A percentile compares a stretch with the other conserved stretches of the same genome.
phyloP scores from a whole-genome alignment of 2,888 invertebrate genomes.

The Phytoseiulus persimilis region DNA sequence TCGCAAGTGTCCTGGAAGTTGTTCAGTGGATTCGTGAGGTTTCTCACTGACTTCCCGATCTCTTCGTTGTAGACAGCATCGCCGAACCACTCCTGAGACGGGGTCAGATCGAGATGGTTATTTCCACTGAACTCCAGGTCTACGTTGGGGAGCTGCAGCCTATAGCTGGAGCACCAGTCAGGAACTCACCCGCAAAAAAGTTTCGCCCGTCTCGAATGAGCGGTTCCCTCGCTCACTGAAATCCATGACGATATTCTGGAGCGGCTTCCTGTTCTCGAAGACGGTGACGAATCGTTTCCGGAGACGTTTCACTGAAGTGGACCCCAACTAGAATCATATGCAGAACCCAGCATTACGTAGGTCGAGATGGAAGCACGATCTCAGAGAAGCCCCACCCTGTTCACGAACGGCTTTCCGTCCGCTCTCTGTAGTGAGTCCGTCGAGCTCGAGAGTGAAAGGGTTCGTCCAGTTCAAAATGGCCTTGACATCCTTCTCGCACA shows the following conservation, averaged over 20 bases:
- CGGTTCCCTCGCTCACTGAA: not conserved
- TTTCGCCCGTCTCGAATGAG: not conserved
- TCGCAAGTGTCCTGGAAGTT: not conserved
- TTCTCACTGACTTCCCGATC: not conserved
- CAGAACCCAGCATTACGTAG: not conserved
- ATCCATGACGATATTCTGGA: constrained; percentile 6
- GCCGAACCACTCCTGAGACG: constrained; percentile 13
- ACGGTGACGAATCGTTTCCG: not conserved
- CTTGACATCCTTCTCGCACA: not conserved
- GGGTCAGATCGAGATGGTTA: too few relatives aligned
- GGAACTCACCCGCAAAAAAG: not conserved
- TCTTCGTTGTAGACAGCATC: not conserved
- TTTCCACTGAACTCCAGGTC: too few relatives aligned
- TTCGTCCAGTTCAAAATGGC: not conserved
- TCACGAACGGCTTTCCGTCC: not conserved
- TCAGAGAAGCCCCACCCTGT: not conserved
- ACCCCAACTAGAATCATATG: not conserved
- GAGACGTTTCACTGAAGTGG: not conserved
- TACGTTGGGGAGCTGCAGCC: too few relatives aligned
- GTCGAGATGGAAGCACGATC: not conserved
- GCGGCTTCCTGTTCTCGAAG: not conserved
- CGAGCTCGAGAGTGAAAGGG: not conserved
- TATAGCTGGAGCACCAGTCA: too few relatives aligned
- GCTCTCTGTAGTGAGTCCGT: not conserved
- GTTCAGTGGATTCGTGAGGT: not conserved